A percentile compares a stretch with the other conserved stretches of the same genome.
These are phyloP conservation scores for Semotilus atromaculatus DNA, from an alignment of 2,797 vertebrate genomes.

Conservation along the genomic window DNA sequence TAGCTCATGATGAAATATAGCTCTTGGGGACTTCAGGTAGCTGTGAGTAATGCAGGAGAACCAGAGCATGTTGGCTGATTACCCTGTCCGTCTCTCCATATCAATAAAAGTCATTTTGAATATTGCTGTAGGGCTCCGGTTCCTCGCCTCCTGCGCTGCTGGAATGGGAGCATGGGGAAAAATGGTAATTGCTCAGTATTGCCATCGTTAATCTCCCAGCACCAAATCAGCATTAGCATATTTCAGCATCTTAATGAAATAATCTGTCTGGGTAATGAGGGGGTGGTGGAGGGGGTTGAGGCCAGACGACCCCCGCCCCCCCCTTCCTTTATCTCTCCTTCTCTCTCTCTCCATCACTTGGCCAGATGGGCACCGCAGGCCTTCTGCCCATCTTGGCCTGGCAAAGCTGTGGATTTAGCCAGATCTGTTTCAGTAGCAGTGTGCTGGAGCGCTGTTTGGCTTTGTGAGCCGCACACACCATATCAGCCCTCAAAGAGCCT, in stretches of 20 bases:
- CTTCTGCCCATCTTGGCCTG: slow-evolving; percentile 45
- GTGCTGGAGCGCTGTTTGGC: slow-evolving; percentile 17
- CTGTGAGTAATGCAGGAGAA: slow-evolving; percentile 49
- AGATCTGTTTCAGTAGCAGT: slow-evolving; percentile 46
- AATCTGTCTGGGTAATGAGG: slow-evolving; percentile 76
- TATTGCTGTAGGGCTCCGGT: slow-evolving; percentile 58
- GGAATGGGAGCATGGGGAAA: slow-evolving; percentile 55
- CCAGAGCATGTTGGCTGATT: slow-evolving; percentile 72
- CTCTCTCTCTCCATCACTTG: slow-evolving; percentile 28
- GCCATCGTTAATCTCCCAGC: slow-evolving; percentile 76
- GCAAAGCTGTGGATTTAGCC: slow-evolving; percentile 30
- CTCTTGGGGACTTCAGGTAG: slow-evolving; percentile 47
- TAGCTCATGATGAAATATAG: slow-evolving; percentile 58
- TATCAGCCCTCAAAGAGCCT: neutral
- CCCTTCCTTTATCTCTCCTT: neutral
- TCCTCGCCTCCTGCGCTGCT: slow-evolving; percentile 54
- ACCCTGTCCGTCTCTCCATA: slow-evolving; percentile 72
- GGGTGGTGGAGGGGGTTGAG: slow-evolving; percentile 54
- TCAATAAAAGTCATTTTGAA: slow-evolving; percentile 75
- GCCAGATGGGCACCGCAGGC: slow-evolving; percentile 55
- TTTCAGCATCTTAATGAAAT: slow-evolving; percentile 83
- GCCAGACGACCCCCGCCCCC: slow-evolving; percentile 53
- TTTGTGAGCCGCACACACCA: neutral
- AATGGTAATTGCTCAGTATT: slow-evolving; percentile 80
- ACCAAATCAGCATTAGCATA: slow-evolving; percentile 82